phyloP scores from a whole-genome alignment of 1,140 invertebrate species.

The Hyposmocoma kahamanoa region DNA sequence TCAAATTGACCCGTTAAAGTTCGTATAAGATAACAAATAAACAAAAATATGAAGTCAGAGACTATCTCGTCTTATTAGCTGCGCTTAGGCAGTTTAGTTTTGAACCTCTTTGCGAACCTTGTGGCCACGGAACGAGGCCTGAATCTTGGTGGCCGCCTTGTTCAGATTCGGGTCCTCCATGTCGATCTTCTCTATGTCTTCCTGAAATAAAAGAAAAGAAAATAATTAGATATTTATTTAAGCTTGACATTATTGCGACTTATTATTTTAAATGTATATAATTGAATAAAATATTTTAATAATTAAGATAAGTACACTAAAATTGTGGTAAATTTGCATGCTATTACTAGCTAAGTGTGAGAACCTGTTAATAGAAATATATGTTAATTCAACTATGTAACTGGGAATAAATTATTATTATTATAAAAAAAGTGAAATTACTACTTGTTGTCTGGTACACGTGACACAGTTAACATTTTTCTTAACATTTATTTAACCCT shows the following conservation, averaged over 20 bases:
- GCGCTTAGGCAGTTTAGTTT: constrained; percentile 41
- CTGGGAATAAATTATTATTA: neutral
- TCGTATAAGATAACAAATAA: constrained; percentile 1
- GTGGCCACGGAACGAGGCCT: constrained; percentile 93
- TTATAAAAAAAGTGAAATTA: constrained; percentile 11
- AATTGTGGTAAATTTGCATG: too few relatives aligned
- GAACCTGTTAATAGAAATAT: too few relatives aligned
- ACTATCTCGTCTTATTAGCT: constrained; percentile 19
- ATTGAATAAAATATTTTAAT: too few relatives aligned
- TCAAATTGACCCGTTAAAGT: neutral
- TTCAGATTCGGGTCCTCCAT: constrained; percentile 89
- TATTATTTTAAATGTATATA: too few relatives aligned
- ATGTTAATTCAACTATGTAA: too few relatives aligned
- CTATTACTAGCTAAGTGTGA: too few relatives aligned
- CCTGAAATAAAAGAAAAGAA: constrained; percentile 55
- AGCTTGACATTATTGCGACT: too few relatives aligned
- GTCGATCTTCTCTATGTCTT: constrained; percentile 86
- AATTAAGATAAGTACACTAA: too few relatives aligned
- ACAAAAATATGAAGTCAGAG: constrained; percentile 29
- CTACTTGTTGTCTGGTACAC: too few relatives aligned
- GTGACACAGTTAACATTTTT: too few relatives aligned
- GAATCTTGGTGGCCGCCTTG: constrained; percentile 94
- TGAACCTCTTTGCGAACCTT: constrained; percentile 85
- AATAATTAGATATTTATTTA: too few relatives aligned
- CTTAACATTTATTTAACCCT: too few relatives aligned